These are phyloP conservation scores for Diphyllodes magnificus DNA, from an alignment of 2,113 vertebrate species.

Conservation along the genomic window DNA sequence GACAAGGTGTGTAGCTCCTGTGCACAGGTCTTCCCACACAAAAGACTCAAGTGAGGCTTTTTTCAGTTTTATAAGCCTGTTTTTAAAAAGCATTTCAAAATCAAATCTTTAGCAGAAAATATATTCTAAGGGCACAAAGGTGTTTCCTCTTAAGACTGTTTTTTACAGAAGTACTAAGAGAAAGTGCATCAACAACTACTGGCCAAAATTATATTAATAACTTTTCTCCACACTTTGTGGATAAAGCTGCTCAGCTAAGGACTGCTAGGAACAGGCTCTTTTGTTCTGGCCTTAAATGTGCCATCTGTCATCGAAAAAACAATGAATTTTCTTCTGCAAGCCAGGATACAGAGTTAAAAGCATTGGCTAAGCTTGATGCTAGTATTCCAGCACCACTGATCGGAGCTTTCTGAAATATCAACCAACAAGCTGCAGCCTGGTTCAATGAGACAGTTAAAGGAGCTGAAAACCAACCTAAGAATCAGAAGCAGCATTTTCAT, in stretches of 20 bases:
- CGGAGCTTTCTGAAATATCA: neutral
- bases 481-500: neutral
- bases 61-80: neutral
- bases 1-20: neutral
- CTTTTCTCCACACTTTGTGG: neutral
- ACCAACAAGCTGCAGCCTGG: neutral
- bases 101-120: neutral
- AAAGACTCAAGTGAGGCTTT: neutral
- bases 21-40: neutral
- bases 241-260: neutral
- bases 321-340: neutral
- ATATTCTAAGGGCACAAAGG: rapidly evolving
- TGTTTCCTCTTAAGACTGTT: neutral
- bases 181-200: neutral
- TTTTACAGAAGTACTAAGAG: neutral
- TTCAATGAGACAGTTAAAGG: neutral
- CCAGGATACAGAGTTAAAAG: neutral
- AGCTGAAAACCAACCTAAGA: neutral
- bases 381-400: neutral
- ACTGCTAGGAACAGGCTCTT: neutral
- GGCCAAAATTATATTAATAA: neutral
- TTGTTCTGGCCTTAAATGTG: neutral
- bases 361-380: neutral
- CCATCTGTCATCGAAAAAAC: neutral
- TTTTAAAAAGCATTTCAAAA: neutral